Evolutionary conservation across 2,797 vertebrate species (phyloP).

Genomic region (Lithobates sylvaticus): DNA sequence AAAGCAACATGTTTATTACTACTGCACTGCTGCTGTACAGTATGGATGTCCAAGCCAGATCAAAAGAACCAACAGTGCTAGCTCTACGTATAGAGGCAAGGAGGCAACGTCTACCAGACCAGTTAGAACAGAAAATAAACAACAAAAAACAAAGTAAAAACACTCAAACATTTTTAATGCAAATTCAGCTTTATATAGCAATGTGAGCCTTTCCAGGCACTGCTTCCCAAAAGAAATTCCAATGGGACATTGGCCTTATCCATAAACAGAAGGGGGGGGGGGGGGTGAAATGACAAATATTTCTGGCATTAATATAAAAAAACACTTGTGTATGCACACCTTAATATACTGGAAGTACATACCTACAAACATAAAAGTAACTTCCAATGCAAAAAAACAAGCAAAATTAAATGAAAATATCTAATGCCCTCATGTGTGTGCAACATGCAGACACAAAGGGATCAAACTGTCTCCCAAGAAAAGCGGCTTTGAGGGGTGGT

Average conservation of each 20-base stretch:
- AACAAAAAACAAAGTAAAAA: not conserved
- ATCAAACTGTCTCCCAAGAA: conserved; percentile 73
- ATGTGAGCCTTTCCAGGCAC: no score
- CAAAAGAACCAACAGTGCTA: no score
- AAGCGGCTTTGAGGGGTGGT: conserved; percentile 76
- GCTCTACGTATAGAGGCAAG: no score
- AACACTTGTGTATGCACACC: not conserved
- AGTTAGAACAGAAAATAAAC: no score
- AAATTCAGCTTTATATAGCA: no score
- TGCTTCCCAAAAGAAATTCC: not conserved
- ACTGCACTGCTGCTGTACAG: no score
- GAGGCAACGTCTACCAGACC: no score
- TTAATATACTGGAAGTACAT: not conserved
- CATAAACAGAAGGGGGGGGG: not conserved
- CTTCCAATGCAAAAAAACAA: not conserved
- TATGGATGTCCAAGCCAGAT: no score
- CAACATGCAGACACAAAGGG: conserved; percentile 70
- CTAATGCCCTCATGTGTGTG: conserved; percentile 70
- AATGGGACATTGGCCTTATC: not conserved
- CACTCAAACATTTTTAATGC: not conserved
- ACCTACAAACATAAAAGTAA: no score
- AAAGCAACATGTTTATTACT: no score
- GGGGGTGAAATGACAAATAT: not conserved
- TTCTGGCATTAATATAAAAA: not conserved
- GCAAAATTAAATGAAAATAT: not conserved